Conservation (phyloP, 2,888 invertebrate genomes). For the Cetonia aurata region DNA sequence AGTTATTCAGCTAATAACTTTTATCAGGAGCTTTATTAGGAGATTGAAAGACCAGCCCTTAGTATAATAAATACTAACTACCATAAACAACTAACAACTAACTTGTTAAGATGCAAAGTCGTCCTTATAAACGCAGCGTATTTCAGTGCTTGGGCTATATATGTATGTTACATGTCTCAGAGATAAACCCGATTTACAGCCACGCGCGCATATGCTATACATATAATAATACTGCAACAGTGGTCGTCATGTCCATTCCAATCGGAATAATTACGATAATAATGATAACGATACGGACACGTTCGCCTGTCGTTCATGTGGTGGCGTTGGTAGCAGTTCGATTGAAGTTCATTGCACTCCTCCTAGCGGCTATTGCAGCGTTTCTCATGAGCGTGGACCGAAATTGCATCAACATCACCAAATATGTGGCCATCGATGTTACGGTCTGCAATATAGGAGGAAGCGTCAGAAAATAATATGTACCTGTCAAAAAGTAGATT, state of each 20-base stretch:
- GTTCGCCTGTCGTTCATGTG: constrained; percentile 19
- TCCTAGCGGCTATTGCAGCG: constrained; percentile 64
- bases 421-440: constrained; percentile 79
- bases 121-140: no score
- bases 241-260: constrained; percentile 22
- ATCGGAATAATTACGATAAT: constrained; percentile 25
- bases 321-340: constrained; percentile 27
- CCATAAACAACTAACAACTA: no score
- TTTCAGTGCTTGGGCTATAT: no score
- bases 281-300: constrained; percentile 9
- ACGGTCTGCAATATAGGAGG: constrained; percentile 71
- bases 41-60: no score
- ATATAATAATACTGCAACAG: constrained; percentile 3
- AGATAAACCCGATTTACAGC: constrained; percentile 6
- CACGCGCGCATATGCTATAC: no score
- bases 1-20: no score
- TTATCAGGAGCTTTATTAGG: no score
- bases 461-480: constrained; percentile 20
- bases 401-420: constrained; percentile 81
- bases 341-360: constrained; percentile 49
- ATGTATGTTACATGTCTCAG: constrained; percentile 21
- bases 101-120: no score
- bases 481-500: constrained; percentile 9
- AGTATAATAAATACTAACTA: no score
- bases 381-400: constrained; percentile 75